Conservation (phyloP, 2,797 vertebrate species). For the Capromys pilorides region DNA sequence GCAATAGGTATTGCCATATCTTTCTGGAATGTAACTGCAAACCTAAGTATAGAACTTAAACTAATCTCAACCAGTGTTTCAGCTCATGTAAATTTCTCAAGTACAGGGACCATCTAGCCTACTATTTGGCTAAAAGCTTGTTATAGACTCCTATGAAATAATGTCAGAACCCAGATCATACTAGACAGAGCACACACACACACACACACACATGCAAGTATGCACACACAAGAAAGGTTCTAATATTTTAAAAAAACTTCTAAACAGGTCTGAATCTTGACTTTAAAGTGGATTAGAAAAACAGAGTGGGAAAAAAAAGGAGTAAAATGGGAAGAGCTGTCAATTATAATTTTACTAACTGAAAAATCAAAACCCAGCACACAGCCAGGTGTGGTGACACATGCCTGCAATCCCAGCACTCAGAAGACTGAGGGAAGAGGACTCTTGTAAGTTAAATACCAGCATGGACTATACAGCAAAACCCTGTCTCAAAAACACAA, state of each 20-base stretch:
- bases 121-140: slow-evolving; percentile 19
- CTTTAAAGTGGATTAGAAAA: slow-evolving; percentile 11
- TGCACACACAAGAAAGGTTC: not conserved
- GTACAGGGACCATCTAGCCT: not conserved
- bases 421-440: not conserved
- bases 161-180: not conserved
- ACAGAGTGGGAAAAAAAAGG: not conserved
- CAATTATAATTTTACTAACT: slow-evolving; percentile 57
- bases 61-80: not conserved
- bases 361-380: slow-evolving; percentile 35
- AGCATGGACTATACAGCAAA: not conserved
- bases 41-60: slow-evolving; percentile 49
- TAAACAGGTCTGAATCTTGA: not conserved
- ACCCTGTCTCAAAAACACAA: not conserved
- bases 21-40: slow-evolving; percentile 48
- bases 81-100: not conserved
- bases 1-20: not conserved
- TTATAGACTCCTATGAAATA: not conserved
- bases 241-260: slow-evolving; percentile 40
- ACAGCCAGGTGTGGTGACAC: not conserved
- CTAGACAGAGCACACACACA: no score
- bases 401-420: not conserved
- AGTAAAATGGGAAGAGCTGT: not conserved
- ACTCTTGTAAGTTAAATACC: not conserved
- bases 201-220: no score